Base-by-base conservation (phyloP, 2,797 vertebrate species). In the Benthosema pterotum region DNA sequence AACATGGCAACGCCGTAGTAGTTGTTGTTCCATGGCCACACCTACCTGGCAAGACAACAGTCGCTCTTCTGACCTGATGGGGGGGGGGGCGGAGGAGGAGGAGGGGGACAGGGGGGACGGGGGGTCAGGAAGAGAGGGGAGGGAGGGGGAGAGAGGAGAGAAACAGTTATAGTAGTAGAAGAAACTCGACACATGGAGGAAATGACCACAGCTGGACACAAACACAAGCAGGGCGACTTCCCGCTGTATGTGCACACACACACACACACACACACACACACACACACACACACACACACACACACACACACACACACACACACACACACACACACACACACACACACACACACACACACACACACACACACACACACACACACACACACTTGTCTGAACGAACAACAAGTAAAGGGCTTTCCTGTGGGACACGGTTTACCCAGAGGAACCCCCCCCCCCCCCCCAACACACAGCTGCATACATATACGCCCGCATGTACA, bases 41-140 rank as follows among this genome's bases (percentile, higher is more conserved):
- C 95, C 86, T 91, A 99, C 97, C 97, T 98, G 92, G 95, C 95
- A 79, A 96, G 91, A 87, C 94, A 96, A 78, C 95, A 97, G 83
- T 98, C 97, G 0, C 94, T 95, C 85, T 96, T 92, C 71, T 99
- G 97, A 94, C 96, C 97, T 99, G 8, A 87, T 62, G 78, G 59
- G 56, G 76, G 69, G 68, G 57, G 76, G 78, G 78, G 60, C 52
- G 25, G 67, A 25, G 22, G 5, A 5, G 5, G 22, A 25, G 80
- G 62, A 63, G 54, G 75, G 72, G 74, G 69, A 17, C 45, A 65
- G 32, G 45, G 14, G 49, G 17, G 28, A 4, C n/a, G n/a, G 51
- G 42, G 8, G 79, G 82, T 80, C 22, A 25, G 22, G 22, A 25
- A 61, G 60, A 55, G 54, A 25, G 22, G 5, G 22, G 5, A 5